These are phyloP conservation scores for Myioborus melanocephalus DNA, from an alignment of 2,797 vertebrate genomes.

Conservation along the genomic window DNA sequence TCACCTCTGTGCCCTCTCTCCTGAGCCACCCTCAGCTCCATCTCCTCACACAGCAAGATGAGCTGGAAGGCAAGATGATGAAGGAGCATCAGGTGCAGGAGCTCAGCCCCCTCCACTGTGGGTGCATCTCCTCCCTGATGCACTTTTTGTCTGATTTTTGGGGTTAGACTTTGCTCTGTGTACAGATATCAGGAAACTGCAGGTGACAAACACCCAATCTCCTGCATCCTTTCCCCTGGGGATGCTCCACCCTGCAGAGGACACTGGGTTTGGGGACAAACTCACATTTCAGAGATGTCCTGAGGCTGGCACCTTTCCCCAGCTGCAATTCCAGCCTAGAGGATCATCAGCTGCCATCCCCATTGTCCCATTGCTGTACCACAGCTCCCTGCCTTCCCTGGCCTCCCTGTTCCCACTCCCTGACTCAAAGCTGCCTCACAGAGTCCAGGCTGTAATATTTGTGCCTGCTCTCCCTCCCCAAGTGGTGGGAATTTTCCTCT, in stretches of 20 bases:
- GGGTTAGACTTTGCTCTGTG: not conserved
- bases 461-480: not conserved
- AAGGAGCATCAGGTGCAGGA: not conserved
- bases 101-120: not conserved
- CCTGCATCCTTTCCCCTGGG: not conserved
- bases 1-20: not conserved
- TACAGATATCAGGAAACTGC: not conserved
- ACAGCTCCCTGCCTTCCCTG: not conserved
- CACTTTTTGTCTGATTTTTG: not conserved
- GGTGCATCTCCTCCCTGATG: not conserved
- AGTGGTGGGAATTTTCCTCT: slow-evolving; percentile 26
- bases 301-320: not conserved
- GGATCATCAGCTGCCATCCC: not conserved
- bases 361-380: fast-evolving
- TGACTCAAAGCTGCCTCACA: not conserved
- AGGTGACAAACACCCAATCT: not conserved
- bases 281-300: not conserved
- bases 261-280: not conserved
- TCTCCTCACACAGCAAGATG: not conserved
- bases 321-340: not conserved
- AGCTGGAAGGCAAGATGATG: not conserved
- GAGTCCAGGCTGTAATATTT: not conserved
- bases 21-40: not conserved
- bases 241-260: not conserved
- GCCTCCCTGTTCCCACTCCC: not conserved